Base-by-base conservation (phyloP, 2,888 invertebrate species). In the Drosophila greeni region DNA sequence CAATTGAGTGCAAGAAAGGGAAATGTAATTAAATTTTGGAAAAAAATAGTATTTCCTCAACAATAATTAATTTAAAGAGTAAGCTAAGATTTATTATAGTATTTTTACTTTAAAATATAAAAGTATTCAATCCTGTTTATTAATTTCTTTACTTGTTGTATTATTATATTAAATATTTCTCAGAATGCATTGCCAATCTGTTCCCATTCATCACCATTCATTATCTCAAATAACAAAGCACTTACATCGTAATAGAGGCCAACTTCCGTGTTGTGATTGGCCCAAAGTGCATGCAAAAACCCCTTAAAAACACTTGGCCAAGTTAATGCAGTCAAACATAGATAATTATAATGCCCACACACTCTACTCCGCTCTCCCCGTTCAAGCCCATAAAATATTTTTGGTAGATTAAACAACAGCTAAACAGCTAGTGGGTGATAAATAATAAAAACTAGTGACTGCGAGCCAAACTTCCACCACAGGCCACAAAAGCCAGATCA, bases 371-470 rank as follows among this genome's bases (percentile, higher is more conserved):
- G 18, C 8, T 2, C 37, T 18, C 29, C 40, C 36, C 24, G 57
- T 23, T 34, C 20, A 40, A 37, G 51, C 64, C 55, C 75, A 75
- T 82, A 72, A 82, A 82, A 68, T 58, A 70, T 67, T 70, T 26
- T 42, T 75, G 61, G 59, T 70, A 70, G 75, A 75, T 73, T 76
- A 73, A 66, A 51, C 66, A 62, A 51, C 66, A 58, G n/a, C 69
- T 47, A 51, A 62, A 51, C 66, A 58, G n/a, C 69, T 47, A 51
- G 54, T 53, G 66, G 42, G 40, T 53, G 75, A 80, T 80, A 80
- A 82, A 82, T 80, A 70, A 71, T 80, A 69, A 69, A 75, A 74
- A 77, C 77, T 77, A 82, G 71, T 58, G 57, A 65, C 56, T 11
- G n/a, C 20, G 31, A 14, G 49, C 59, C 47, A 43, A 69, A 69